These are phyloP conservation scores for Smutsia temminckii DNA, from an alignment of 2,797 vertebrate species.

Conservation along the genomic window DNA sequence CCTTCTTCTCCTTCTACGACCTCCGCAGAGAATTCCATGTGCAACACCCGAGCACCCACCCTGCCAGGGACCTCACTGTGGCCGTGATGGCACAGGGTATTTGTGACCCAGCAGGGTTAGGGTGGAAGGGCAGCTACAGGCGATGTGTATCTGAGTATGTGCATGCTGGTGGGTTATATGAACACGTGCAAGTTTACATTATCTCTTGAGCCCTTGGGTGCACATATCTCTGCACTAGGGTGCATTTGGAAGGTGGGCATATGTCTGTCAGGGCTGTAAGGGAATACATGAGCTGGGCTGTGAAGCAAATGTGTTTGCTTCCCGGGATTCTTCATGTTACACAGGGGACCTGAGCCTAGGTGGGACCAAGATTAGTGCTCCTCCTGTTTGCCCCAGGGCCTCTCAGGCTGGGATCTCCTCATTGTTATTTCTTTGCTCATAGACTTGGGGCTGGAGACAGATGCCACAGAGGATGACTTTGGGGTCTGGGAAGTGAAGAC, in stretches of 20 bases:
- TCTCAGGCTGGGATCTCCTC: slow-evolving; percentile 33
- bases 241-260: not conserved
- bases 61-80: slow-evolving; percentile 89
- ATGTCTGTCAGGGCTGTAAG: not conserved
- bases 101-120: slow-evolving; percentile 77
- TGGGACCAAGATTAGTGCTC: not conserved
- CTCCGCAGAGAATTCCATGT: slow-evolving; percentile 93
- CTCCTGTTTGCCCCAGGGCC: not conserved
- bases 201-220: not conserved
- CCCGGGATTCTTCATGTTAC: not conserved
- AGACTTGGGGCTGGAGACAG: slow-evolving; percentile 91
- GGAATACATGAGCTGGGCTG: not conserved
- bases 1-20: slow-evolving; percentile 96
- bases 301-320: not conserved
- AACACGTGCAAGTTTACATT: not conserved
- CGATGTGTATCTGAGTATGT: not conserved
- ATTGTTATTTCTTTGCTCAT: slow-evolving; percentile 30
- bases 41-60: slow-evolving; percentile 89
- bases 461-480: slow-evolving; percentile 88
- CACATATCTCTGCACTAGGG: not conserved
- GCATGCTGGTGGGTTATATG: not conserved
- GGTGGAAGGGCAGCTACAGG: not conserved
- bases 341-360: not conserved
- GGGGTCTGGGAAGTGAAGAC: slow-evolving; percentile 92
- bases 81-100: slow-evolving; percentile 96